Percentiles rank a stretch among this genome's conserved stretches.
Conservation (phyloP, 2,888 invertebrate genomes). For the Rhingia rostrata region DNA sequence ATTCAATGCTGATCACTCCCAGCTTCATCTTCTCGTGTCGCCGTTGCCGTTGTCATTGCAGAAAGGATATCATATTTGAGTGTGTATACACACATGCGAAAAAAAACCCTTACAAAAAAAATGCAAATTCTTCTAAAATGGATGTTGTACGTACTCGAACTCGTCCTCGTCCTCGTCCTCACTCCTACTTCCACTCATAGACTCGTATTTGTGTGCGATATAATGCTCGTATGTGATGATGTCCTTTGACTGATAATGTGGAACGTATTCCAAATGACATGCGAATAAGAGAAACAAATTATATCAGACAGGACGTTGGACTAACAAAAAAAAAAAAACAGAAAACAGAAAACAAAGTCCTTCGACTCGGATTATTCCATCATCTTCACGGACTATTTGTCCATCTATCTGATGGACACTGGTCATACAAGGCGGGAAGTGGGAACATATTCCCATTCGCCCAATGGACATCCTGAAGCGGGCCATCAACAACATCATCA, state of each 20-base stretch:
- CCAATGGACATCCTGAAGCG: slow-evolving; percentile 60
- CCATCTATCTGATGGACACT: slow-evolving; percentile 20
- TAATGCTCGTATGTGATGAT: slow-evolving; percentile 64
- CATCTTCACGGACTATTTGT: slow-evolving; percentile 54
- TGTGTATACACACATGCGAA: slow-evolving; percentile 22
- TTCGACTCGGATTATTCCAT: slow-evolving; percentile 60
- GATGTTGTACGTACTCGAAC: too few relatives aligned
- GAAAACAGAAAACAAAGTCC: slow-evolving; percentile 5
- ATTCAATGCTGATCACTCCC: slow-evolving; percentile 70
- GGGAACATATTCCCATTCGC: slow-evolving; percentile 42
- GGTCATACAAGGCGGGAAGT: slow-evolving; percentile 29
- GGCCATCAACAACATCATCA: slow-evolving; percentile 49
- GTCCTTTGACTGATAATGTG: slow-evolving; percentile 71
- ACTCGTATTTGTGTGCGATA: slow-evolving; percentile 2
- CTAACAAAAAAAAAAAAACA: neutral
- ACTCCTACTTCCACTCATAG: slow-evolving; percentile 31
- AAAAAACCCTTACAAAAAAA: slow-evolving; percentile 19
- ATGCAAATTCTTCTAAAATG: slow-evolving; percentile 59
- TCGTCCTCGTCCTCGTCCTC: too few relatives aligned
- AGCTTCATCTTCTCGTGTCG: slow-evolving; percentile 32
- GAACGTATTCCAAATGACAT: slow-evolving; percentile 59
- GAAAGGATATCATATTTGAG: slow-evolving; percentile 67
- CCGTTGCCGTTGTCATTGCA: slow-evolving; percentile 23
- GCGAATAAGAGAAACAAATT: slow-evolving; percentile 46
- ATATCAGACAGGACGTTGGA: slow-evolving; percentile 60